These are phyloP conservation scores for Corynorhinus townsendii DNA, from an alignment of 2,113 vertebrate genomes.

Conservation along the genomic window DNA sequence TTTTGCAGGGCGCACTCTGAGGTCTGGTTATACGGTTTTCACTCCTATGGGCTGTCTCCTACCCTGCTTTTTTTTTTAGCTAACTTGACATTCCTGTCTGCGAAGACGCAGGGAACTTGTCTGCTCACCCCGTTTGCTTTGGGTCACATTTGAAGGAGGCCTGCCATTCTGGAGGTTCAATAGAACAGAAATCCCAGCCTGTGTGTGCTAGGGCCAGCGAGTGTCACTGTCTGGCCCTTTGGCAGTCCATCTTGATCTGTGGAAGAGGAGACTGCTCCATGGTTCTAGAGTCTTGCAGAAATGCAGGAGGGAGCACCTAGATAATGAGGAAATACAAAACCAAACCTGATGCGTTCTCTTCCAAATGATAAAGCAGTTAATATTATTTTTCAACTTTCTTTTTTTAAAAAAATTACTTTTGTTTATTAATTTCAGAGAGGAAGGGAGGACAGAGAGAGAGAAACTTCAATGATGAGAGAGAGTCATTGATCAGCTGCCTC, in stretches of 20 bases:
- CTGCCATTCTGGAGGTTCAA: not conserved
- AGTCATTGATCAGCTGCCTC: too few species aligned
- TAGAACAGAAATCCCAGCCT: not conserved
- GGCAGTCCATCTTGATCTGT: not conserved
- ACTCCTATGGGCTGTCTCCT: not conserved
- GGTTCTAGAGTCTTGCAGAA: not conserved
- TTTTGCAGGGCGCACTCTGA: not conserved
- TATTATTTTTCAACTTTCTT: not conserved
- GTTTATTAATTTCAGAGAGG: not conserved
- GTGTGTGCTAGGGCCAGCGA: not conserved
- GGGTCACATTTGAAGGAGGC: not conserved
- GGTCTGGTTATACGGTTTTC: conserved; percentile 15
- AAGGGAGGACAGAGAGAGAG: too few species aligned
- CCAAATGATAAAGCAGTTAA: not conserved
- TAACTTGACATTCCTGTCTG: conserved; percentile 28
- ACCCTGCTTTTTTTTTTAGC: not conserved
- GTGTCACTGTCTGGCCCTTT: not conserved
- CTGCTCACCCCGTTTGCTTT: not conserved
- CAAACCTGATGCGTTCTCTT: not conserved
- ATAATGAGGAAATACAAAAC: not conserved
- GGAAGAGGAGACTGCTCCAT: not conserved
- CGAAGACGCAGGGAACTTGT: not conserved
- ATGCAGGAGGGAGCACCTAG: rapidly evolving
- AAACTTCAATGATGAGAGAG: too few species aligned
- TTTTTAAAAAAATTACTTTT: not conserved